Conservation (phyloP, 2,113 vertebrate species). For the Chloebia gouldiae region DNA sequence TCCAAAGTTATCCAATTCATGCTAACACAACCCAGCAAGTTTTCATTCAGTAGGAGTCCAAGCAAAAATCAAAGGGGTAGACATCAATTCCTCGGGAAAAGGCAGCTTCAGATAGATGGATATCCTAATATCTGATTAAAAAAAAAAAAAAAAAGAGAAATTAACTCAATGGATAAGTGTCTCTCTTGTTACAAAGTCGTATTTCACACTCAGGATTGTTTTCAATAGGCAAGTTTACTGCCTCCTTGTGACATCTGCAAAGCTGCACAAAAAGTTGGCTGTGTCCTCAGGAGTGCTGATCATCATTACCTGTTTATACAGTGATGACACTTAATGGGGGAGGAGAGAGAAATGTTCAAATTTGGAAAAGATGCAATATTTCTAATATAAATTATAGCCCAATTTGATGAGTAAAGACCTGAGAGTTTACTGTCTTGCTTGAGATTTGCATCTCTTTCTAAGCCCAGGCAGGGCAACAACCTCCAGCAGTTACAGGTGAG, state of each 20-base stretch:
- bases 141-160: not conserved
- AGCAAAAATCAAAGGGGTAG: conserved; percentile 46
- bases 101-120: not conserved
- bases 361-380: not conserved
- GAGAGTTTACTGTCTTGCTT: not conserved
- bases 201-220: not conserved
- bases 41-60: not conserved
- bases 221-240: not conserved
- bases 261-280: not conserved
- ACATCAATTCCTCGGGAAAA: conserved; percentile 35
- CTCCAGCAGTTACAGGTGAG: not conserved
- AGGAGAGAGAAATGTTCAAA: not conserved
- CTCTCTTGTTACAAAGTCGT: not conserved
- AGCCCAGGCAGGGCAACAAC: not conserved
- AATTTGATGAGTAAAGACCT: not conserved
- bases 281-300: not conserved
- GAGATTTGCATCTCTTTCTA: not conserved
- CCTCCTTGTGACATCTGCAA: not conserved
- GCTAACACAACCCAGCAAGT: not conserved
- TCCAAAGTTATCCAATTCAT: not conserved
- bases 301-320: not conserved
- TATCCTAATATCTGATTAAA: not conserved
- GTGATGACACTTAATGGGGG: not conserved
- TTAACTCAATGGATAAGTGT: not conserved
- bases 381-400: not conserved